phyloP scores from a whole-genome alignment of 2,888 invertebrate genomes.

The Noctua janthe region DNA sequence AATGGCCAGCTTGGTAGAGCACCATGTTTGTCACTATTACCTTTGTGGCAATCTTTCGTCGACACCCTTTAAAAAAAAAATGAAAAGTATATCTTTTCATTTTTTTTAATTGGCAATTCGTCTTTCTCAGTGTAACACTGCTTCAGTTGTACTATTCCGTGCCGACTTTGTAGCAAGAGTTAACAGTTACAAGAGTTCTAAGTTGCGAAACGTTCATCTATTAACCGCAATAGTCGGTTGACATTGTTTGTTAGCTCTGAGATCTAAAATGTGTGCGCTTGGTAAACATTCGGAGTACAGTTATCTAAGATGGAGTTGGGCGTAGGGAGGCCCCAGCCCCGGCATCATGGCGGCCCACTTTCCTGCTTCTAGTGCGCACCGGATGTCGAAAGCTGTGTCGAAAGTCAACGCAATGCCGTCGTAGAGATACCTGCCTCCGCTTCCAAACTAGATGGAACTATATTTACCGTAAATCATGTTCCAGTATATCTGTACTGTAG shows the following conservation, averaged over 20 bases:
- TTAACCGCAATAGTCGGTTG: constrained; percentile 15
- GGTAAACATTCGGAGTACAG: constrained; percentile 48
- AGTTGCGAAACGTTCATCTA: constrained; percentile 20
- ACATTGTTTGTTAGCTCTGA: constrained; percentile 9
- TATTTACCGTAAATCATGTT: neutral
- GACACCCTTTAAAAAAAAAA: neutral
- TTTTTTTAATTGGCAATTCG: neutral
- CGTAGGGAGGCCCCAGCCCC: constrained; percentile 37
- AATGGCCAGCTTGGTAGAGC: too few relatives aligned
- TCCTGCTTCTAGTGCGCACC: constrained; percentile 61
- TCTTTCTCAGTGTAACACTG: neutral
- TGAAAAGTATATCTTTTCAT: neutral
- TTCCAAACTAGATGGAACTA: constrained; percentile 31
- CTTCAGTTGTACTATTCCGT: neutral
- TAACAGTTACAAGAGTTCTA: constrained; percentile 6
- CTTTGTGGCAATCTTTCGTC: neutral
- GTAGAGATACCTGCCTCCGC: constrained; percentile 24
- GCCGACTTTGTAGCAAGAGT: neutral
- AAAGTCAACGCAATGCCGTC: constrained; percentile 27
- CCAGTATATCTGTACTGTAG: neutral
- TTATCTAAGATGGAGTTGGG: constrained; percentile 40
- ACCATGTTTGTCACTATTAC: neutral
- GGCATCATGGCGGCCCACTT: constrained; percentile 69
- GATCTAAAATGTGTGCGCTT: constrained; percentile 34
- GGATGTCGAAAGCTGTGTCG: constrained; percentile 72